A percentile compares a stretch with the other conserved stretches of the same genome.
Conservation (phyloP, 2,113 vertebrate species). For the Chionis minor region DNA sequence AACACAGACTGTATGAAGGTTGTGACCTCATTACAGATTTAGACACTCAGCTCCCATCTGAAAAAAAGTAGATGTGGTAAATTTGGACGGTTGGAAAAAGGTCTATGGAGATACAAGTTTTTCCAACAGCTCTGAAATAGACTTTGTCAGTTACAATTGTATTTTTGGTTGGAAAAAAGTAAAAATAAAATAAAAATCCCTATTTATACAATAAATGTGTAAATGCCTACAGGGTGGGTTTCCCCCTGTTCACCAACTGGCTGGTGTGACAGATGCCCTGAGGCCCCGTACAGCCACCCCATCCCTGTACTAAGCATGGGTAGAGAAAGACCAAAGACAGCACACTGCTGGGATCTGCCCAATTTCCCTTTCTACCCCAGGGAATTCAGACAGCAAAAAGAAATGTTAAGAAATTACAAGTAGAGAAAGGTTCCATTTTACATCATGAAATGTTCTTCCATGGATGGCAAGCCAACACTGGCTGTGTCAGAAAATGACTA, state of each 20-base stretch:
- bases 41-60: neutral
- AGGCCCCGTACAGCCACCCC: neutral
- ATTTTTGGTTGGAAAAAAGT: neutral
- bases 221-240: neutral
- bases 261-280: neutral
- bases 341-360: rapidly evolving
- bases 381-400: neutral
- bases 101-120: neutral
- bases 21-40: neutral
- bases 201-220: neutral
- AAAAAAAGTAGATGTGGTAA: neutral
- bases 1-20: neutral
- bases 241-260: neutral
- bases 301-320: neutral
- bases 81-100: neutral
- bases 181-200: no score
- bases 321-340: neutral
- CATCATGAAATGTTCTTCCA: neutral
- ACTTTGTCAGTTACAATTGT: neutral
- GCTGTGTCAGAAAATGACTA: neutral
- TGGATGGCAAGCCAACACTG: neutral
- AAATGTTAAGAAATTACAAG: neutral
- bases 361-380: neutral
- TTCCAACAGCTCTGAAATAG: neutral
- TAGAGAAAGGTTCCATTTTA: neutral